A percentile compares a stretch with the other conserved stretches of the same genome.
phyloP scores from a whole-genome alignment of 2,113 vertebrate genomes.

The Melanerpes formicivorus region DNA sequence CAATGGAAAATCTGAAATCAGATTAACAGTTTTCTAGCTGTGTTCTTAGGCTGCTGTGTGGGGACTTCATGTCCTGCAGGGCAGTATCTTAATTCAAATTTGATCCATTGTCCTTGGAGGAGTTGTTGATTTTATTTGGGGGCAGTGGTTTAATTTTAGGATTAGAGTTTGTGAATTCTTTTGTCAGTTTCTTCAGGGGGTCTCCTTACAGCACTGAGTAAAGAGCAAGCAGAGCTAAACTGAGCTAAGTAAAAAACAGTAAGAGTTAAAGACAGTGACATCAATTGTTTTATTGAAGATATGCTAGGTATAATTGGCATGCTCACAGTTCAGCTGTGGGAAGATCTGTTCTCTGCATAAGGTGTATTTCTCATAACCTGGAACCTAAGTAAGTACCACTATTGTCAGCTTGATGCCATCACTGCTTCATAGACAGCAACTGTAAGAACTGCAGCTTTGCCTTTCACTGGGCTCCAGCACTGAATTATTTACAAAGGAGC shows the following conservation, averaged over 20 bases:
- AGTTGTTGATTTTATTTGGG: background rate
- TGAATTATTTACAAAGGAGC: slow-evolving; percentile 50
- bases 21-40: background rate
- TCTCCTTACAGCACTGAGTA: background rate
- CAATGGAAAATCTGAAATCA: background rate
- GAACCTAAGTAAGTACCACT: background rate
- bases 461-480: slow-evolving; percentile 27
- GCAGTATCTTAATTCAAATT: background rate
- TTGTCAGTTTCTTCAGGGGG: background rate
- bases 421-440: background rate
- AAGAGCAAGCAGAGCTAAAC: background rate
- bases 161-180: slow-evolving; percentile 1
- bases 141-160: background rate
- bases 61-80: background rate
- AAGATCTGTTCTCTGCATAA: background rate
- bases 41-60: background rate
- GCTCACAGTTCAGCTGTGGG: background rate
- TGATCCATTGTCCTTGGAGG: background rate
- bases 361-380: background rate
- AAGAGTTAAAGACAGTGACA: background rate
- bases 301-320: background rate
- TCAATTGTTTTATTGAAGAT: background rate
- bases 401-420: background rate
- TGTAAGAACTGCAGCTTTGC: slow-evolving; percentile 21
- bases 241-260: background rate